Percentiles rank a stretch among this genome's conserved stretches.
Conservation (phyloP, 1,140 invertebrate species). For the Holotrichia oblita region DNA sequence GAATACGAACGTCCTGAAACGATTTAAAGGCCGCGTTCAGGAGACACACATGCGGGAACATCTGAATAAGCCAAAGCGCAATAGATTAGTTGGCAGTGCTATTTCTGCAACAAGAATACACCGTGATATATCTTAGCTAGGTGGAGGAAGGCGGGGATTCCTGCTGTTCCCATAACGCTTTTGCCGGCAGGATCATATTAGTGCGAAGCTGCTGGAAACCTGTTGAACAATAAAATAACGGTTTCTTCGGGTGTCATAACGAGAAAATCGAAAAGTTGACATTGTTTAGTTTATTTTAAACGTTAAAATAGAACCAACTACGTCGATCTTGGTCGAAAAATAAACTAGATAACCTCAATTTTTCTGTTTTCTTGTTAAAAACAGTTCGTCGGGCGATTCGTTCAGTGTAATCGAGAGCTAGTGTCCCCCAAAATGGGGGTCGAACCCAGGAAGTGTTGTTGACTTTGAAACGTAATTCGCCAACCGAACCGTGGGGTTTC, state of each 20-base stretch:
- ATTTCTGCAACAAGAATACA: slow-evolving; percentile 38
- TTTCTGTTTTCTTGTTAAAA: neutral
- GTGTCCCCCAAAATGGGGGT: slow-evolving; percentile 61
- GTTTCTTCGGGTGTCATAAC: slow-evolving; percentile 11
- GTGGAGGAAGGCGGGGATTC: slow-evolving; percentile 20
- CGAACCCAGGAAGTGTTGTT: slow-evolving; percentile 78
- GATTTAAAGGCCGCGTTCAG: neutral
- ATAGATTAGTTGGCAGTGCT: slow-evolving; percentile 39
- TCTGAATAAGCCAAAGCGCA: slow-evolving; percentile 33
- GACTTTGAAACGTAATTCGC: slow-evolving; percentile 78
- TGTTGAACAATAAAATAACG: slow-evolving; percentile 37
- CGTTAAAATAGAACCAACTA: no score
- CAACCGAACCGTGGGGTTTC: slow-evolving; percentile 87
- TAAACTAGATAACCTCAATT: slow-evolving; percentile 31
- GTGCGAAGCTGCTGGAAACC: slow-evolving; percentile 30
- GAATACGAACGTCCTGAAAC: neutral
- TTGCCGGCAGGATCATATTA: slow-evolving; percentile 21
- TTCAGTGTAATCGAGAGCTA: slow-evolving; percentile 8
- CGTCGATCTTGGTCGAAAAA: neutral
- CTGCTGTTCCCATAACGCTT: slow-evolving; percentile 2
- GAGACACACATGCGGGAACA: slow-evolving; percentile 2
- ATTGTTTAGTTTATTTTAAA: slow-evolving; percentile 6
- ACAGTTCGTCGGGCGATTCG: slow-evolving; percentile 5
- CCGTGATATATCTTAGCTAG: slow-evolving; percentile 25
- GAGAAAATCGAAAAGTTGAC: slow-evolving; percentile 16